Evolutionary conservation across 2,797 vertebrate genomes (phyloP).

Genomic region (Eutrigla gurnardus): DNA sequence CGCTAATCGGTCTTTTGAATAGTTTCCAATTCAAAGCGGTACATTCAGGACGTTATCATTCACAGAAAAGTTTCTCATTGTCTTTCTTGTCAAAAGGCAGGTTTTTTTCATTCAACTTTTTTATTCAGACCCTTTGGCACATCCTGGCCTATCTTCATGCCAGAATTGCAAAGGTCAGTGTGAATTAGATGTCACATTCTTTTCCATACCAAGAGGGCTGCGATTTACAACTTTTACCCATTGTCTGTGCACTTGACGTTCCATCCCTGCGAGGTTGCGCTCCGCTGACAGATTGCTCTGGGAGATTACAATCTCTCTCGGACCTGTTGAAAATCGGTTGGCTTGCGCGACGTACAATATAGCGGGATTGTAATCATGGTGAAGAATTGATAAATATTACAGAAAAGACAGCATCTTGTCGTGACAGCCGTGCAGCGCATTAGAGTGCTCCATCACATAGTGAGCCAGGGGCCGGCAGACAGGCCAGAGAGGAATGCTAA

Average conservation of each 20-base stretch:
- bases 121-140: conserved; percentile 36
- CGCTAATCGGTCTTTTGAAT: conserved; percentile 20
- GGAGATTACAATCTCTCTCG: conserved; percentile 66
- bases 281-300: conserved; percentile 56
- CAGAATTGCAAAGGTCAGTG: conserved; percentile 52
- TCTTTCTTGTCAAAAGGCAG: conserved; percentile 26
- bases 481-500: conserved; percentile 66
- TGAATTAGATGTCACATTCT: conserved; percentile 57
- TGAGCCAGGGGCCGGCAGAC: conserved; percentile 56
- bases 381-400: conserved; percentile 72
- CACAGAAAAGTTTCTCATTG: background rate
- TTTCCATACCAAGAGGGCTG: conserved; percentile 32
- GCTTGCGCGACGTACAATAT: conserved; percentile 37
- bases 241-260: conserved; percentile 50
- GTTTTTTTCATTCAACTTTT: conserved; percentile 31
- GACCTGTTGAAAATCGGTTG: conserved; percentile 49
- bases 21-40: conserved; percentile 15
- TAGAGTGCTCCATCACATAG: conserved; percentile 69
- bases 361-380: conserved; percentile 65
- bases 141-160: conserved; percentile 24
- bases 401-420: conserved; percentile 70
- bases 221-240: conserved; percentile 47
- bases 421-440: conserved; percentile 63
- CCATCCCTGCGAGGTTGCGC: conserved; percentile 31
- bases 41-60: conserved; percentile 12